Base-by-base conservation (phyloP, 2,888 invertebrate species). In the Phortica magna region DNA sequence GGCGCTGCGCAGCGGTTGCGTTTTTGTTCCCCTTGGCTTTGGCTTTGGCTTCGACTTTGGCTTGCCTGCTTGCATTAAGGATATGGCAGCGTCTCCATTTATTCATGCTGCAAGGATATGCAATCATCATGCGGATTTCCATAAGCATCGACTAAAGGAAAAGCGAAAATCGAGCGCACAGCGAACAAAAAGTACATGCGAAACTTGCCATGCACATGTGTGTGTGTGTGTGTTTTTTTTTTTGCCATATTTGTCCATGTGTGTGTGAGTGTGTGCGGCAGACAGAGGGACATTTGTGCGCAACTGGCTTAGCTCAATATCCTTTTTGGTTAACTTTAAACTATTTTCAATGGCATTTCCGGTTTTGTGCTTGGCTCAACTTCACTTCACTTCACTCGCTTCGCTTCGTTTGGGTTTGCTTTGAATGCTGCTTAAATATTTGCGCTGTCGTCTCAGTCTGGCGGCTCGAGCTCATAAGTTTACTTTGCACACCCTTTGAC, bases 41-140 rank as follows among this genome's bases (percentile, higher is more conserved):
- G n/a, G n/a, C 55, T 17, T 55, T n/a, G 55, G 6, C 55, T 17
- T 19, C 61, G 61, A 7, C 61, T 61, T 61, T n/a, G n/a, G 22
- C 22, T 61, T 22, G 55, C 14, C 31, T 67, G 41, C 41, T 67
- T 82, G 84, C 82, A 85, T 84, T 84, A 84, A 83, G 86, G 84
- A 85, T 85, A 87, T 85, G 81, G 82, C 81, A 81, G 83, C 74
- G 83, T 83, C 83, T 81, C 82, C 84, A 78, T 80, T 84, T 31
- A 31, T 80, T 78, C 82, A 79, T 79, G 81, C 84, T 81, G 82
- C 85, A 81, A 87, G 87, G 87, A 87, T 87, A 87, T 87, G 87
- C 87, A 87, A 87, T 87, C 87, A 87, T 86, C 87, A 87, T 87
- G 86, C 86, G 86, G 87, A 87, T 87, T 87, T 87, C 87, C 87